Conservation (phyloP, 2,888 invertebrate species). For the Chloromyia formosa region DNA sequence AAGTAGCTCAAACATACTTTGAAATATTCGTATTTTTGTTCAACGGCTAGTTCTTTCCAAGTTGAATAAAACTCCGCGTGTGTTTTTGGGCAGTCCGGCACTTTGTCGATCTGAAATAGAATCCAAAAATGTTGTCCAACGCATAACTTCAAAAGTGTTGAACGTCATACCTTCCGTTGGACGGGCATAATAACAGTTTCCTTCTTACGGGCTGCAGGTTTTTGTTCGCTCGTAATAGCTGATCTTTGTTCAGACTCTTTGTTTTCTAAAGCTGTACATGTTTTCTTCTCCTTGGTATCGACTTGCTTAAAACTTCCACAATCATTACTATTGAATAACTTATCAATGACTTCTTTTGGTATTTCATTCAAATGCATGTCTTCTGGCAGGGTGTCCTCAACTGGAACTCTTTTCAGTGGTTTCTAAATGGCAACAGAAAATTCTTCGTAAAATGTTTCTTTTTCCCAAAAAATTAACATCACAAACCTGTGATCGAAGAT, state of each 20-base stretch:
- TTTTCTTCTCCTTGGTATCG: constrained; percentile 21
- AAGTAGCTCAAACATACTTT: constrained; percentile 53
- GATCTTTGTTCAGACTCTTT: neutral
- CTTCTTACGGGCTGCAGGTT: neutral
- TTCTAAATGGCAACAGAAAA: constrained; percentile 48
- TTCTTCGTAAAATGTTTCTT: neutral
- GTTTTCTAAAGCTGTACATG: neutral
- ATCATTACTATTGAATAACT: constrained; percentile 60
- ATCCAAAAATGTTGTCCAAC: too few species aligned
- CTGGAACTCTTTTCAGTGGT: constrained; percentile 56
- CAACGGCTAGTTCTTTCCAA: constrained; percentile 59
- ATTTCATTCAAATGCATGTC: constrained; percentile 57
- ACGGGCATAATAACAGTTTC: neutral
- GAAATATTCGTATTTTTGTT: constrained; percentile 60
- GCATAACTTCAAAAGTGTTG: too few species aligned
- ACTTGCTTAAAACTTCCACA: constrained; percentile 58
- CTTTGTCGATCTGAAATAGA: constrained; percentile 16
- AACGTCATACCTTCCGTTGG: constrained; percentile 8
- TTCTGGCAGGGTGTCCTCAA: constrained; percentile 58
- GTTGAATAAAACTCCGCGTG: constrained; percentile 61
- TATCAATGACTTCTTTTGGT: constrained; percentile 62
- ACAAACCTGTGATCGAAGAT: constrained; percentile 57
- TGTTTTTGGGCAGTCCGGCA: constrained; percentile 56
- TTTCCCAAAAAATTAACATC: too few species aligned
- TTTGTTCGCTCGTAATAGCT: neutral